phyloP scores from a whole-genome alignment of 2,797 vertebrate genomes.

The Peromyscus attwateri region DNA sequence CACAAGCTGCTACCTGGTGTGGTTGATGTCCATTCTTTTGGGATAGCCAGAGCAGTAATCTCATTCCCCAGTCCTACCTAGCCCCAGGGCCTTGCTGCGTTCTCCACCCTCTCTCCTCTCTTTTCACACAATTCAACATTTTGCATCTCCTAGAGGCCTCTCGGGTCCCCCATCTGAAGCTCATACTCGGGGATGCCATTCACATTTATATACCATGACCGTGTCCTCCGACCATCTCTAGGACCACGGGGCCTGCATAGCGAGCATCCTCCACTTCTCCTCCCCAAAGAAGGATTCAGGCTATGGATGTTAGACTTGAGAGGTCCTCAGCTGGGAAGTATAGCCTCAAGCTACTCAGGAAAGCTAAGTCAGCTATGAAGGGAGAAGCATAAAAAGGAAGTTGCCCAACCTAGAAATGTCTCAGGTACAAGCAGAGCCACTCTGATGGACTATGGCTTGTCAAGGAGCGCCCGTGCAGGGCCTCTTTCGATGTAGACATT shows the following conservation, averaged over 20 bases:
- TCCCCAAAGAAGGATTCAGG: not conserved
- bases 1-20: not conserved
- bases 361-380: not conserved
- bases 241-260: fast-evolving
- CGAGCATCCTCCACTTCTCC: not conserved
- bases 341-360: not conserved
- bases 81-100: not conserved
- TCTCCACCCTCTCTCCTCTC: not conserved
- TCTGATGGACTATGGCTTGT: not conserved
- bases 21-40: not conserved
- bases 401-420: not conserved
- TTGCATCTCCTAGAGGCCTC: not conserved
- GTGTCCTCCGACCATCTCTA: too few species aligned
- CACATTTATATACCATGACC: not conserved
- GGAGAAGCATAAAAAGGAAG: not conserved
- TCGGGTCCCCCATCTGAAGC: not conserved
- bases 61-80: not conserved
- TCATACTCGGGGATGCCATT: not conserved
- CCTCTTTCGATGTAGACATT: fast-evolving
- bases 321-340: not conserved
- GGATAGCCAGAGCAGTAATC: not conserved
- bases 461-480: not conserved
- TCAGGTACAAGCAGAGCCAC: not conserved
- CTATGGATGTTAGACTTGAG: fast-evolving
- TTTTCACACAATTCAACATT: not conserved